Evolutionary conservation across 1,140 invertebrate genomes (phyloP).

Genomic region (Bombyx mandarina): DNA sequence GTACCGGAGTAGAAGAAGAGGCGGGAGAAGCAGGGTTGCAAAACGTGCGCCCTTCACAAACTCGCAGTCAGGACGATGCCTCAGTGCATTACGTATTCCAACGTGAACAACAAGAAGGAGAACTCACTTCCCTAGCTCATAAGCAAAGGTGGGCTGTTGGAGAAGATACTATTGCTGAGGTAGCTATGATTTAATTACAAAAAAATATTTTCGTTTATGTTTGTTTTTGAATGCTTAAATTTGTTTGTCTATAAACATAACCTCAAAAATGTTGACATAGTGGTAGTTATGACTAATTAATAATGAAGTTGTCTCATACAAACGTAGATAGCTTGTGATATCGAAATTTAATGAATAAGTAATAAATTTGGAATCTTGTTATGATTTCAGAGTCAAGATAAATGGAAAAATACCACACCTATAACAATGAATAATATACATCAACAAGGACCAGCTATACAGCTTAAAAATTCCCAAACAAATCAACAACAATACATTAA

Average conservation of each 20-base stretch:
- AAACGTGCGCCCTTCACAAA: conserved; percentile 54
- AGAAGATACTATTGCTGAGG: conserved; percentile 85
- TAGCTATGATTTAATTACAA: conserved; percentile 10
- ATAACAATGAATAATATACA: conserved; percentile 63
- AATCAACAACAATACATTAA: conserved; percentile 72
- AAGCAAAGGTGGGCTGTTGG: conserved; percentile 85
- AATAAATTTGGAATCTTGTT: conserved; percentile 13
- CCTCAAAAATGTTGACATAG: conserved; percentile 31
- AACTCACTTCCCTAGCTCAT: conserved; percentile 78
- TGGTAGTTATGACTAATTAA: not conserved
- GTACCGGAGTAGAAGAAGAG: conserved; percentile 65
- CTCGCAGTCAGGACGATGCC: conserved; percentile 84
- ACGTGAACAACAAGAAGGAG: conserved; percentile 81
- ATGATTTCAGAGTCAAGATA: conserved; percentile 78
- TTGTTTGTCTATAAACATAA: conserved; percentile 14
- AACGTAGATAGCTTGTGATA: not conserved
- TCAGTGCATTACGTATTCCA: conserved; percentile 91
- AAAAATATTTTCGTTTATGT: conserved; percentile 11
- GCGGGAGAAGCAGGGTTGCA: conserved; percentile 61
- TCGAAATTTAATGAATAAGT: not conserved
- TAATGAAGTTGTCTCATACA: not conserved
- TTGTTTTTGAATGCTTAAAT: conserved; percentile 1
- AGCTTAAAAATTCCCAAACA: conserved; percentile 70
- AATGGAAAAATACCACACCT: conserved; percentile 76
- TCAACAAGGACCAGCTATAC: conserved; percentile 40